Percentiles rank a stretch among this genome's conserved stretches.
phyloP scores from a whole-genome alignment of 2,113 vertebrate species.

The Periophthalmus modestus region DNA sequence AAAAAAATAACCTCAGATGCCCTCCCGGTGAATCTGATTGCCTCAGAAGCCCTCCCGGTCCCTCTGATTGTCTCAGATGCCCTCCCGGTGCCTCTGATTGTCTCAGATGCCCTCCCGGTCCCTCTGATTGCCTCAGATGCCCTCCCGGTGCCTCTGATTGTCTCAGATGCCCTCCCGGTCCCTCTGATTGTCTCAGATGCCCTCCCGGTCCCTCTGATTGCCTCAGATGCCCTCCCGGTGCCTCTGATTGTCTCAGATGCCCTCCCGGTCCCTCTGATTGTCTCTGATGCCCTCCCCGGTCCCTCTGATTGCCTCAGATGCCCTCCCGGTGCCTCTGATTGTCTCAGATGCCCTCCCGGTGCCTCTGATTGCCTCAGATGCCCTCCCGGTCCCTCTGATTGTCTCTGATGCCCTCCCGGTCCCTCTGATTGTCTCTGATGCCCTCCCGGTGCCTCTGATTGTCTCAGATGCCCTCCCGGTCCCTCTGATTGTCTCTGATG shows the following conservation, averaged over 20 bases:
- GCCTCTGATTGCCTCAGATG: too few relatives aligned
- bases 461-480: too few relatives aligned
- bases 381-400: too few relatives aligned
- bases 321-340: neutral
- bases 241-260: neutral
- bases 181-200: too few relatives aligned
- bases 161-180: neutral
- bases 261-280: too few relatives aligned
- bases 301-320: neutral
- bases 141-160: neutral
- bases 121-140: neutral
- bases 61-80: neutral
- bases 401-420: neutral
- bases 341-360: neutral
- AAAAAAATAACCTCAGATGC: neutral
- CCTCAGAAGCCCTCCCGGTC: neutral
- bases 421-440: neutral
- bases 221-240: neutral
- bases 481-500: neutral
- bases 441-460: too few relatives aligned
- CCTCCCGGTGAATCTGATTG: too few relatives aligned
- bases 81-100: too few relatives aligned
- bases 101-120: too few relatives aligned
- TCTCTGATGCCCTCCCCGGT: too few relatives aligned
- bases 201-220: too few relatives aligned